These are phyloP conservation scores for Apodemia zela DNA, from an alignment of 2,888 invertebrate genomes.

Conservation along the genomic window DNA sequence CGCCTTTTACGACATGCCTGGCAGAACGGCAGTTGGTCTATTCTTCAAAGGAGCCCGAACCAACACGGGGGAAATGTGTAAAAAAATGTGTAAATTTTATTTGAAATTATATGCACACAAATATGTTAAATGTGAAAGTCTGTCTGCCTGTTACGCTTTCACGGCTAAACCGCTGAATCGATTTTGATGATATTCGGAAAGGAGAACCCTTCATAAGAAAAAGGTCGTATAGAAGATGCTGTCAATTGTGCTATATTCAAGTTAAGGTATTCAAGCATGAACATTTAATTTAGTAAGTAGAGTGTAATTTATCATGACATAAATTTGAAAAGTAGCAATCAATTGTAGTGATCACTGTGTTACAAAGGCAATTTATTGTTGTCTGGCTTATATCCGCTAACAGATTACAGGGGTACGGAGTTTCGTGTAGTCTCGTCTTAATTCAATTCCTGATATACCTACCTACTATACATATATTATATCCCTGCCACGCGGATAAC, in stretches of 20 bases:
- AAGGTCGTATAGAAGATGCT: neutral
- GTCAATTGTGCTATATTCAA: neutral
- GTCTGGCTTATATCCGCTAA: constrained; percentile 13
- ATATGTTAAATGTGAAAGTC: too few relatives aligned
- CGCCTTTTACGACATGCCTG: too few relatives aligned
- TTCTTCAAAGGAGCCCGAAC: too few relatives aligned
- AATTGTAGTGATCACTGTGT: constrained; percentile 5
- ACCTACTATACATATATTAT: neutral
- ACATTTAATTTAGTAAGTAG: neutral
- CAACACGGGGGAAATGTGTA: too few relatives aligned
- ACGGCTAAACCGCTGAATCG: too few relatives aligned
- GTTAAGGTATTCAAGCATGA: neutral
- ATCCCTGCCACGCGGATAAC: neutral
- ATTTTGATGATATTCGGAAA: too few relatives aligned
- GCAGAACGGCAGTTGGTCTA: too few relatives aligned
- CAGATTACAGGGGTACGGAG: constrained; percentile 7
- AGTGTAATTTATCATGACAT: neutral
- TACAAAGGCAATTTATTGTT: constrained; percentile 11
- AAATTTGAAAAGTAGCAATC: constrained; percentile 9
- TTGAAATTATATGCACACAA: too few relatives aligned
- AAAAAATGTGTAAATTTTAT: too few relatives aligned
- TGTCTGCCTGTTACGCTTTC: too few relatives aligned
- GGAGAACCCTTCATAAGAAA: too few relatives aligned
- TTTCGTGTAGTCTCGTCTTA: neutral
- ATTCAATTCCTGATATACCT: neutral